Evolutionary conservation across 2,113 vertebrate genomes (phyloP).

Genomic region (Scatophagus argus): DNA sequence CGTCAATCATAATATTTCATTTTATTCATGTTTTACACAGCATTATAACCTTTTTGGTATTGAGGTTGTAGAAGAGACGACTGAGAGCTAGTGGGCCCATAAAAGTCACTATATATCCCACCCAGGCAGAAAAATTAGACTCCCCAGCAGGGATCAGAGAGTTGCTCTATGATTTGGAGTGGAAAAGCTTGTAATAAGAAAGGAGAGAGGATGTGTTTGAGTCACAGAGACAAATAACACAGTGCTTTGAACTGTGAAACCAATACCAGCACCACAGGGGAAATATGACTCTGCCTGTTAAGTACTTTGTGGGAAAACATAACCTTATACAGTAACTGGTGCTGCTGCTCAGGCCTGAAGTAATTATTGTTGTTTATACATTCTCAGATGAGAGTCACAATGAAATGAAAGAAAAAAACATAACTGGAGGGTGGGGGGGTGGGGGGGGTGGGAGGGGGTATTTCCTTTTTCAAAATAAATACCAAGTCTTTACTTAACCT

Average conservation of each 20-base stretch:
- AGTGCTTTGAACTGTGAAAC: constrained; percentile 27
- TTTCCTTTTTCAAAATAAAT: background rate
- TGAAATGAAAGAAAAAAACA: background rate
- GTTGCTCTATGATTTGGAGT: background rate
- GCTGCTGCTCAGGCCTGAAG: constrained; percentile 11
- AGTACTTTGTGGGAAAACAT: constrained; percentile 18
- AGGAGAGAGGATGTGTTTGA: constrained; percentile 24
- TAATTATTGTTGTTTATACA: constrained; percentile 16
- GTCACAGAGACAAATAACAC: constrained; percentile 26
- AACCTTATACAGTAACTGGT: constrained; percentile 9
- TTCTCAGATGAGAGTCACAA: background rate
- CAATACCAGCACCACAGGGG: background rate
- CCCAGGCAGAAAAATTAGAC: constrained; percentile 16
- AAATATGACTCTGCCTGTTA: constrained; percentile 6
- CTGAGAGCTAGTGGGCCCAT: background rate
- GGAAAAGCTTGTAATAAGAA: constrained; percentile 13
- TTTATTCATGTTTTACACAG: too few relatives aligned
- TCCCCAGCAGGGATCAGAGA: background rate
- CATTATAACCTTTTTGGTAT: too few relatives aligned
- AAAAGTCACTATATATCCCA: constrained; percentile 5
- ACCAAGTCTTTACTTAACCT: background rate
- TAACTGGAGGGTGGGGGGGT: too few relatives aligned
- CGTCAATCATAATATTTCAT: too few relatives aligned
- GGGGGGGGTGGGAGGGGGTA: too few relatives aligned
- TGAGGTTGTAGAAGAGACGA: background rate